Percentiles rank a stretch among this genome's conserved stretches.
These are phyloP conservation scores for Aphelocoma californica DNA, from an alignment of 2,797 vertebrate species.

Conservation along the genomic window DNA sequence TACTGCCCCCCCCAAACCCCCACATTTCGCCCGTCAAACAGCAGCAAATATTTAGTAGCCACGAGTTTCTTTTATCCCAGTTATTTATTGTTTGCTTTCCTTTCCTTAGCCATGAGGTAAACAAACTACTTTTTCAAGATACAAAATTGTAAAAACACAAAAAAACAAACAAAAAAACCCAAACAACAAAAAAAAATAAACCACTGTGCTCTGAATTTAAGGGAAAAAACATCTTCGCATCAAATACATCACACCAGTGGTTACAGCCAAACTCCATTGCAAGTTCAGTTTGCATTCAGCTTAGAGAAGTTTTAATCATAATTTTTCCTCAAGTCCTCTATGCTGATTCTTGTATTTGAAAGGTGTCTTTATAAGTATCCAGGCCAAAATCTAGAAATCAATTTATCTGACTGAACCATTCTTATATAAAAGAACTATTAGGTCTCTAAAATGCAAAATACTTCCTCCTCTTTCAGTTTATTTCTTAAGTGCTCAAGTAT, in stretches of 20 bases:
- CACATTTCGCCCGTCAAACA: not conserved
- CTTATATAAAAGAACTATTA: not conserved
- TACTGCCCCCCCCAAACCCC: fast-evolving
- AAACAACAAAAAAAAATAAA: not conserved
- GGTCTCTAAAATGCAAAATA: not conserved
- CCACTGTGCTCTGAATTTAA: not conserved
- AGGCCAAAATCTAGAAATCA: not conserved
- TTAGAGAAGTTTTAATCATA: not conserved
- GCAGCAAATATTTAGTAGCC: not conserved
- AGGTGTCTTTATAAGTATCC: not conserved
- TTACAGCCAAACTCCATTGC: not conserved
- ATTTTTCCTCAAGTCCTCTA: not conserved
- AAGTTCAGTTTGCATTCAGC: not conserved
- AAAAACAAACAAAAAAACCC: not conserved
- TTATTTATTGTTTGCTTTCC: not conserved
- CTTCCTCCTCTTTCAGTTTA: not conserved
- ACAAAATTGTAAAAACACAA: not conserved
- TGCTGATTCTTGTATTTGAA: not conserved
- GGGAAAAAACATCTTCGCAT: not conserved
- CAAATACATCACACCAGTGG: not conserved
- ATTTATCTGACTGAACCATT: not conserved
- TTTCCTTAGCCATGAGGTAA: not conserved
- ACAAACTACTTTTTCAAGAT: not conserved
- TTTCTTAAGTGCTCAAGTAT: not conserved
- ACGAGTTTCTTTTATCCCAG: not conserved